Evolutionary conservation across 92 coral and sea anemone species (phyloP), one percentile per base, ranked within the genome.

Genomic region (Actinostola sp.): DNA sequence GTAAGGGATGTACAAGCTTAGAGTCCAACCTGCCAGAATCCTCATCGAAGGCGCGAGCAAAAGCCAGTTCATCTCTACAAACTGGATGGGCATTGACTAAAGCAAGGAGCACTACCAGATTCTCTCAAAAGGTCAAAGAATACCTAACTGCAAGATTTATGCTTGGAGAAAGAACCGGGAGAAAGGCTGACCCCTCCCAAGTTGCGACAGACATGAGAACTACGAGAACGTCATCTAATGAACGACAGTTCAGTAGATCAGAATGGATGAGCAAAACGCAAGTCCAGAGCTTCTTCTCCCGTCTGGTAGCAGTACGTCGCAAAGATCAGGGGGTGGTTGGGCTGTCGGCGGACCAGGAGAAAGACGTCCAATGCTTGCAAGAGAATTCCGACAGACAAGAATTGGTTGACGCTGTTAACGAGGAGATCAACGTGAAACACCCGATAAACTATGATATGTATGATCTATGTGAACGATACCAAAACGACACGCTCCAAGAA

Each of bases 301-400:
- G 86, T n/a, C 71, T 85, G 35, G 88, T 88, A 54, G 86, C 85
- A 76, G 23, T 75, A n/a, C 85, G 88, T 62, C 88, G 90, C 66
- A 81, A 69, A 42, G 51, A 75, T 17, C 54, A 48, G 21, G 82
- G 74, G 35, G 15, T 41, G 29, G 76, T 75, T 17, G 88, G 92
- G 43, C 8, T 82, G 33, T 87, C 92, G 27, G 27, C 76, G 72
- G 92, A 87, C 56, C 34, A 46, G 44, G 76, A 81, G 59, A 88
- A 87, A 29, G 88, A 87, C 59, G 29, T 82, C 23, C 78, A 78
- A 53, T 87, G 92, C 66, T 72, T 87, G 51, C 55, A 63, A 79
- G 69, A 77, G 73, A 42, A 46, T 38, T 77, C 79, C 41, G 84
- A 87, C 61, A 63, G 75, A 42, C 72, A 82, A 35, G 70, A 77